Base-by-base conservation (phyloP, 2,797 vertebrate genomes). In the Microctenopoma steveboyesi region DNA sequence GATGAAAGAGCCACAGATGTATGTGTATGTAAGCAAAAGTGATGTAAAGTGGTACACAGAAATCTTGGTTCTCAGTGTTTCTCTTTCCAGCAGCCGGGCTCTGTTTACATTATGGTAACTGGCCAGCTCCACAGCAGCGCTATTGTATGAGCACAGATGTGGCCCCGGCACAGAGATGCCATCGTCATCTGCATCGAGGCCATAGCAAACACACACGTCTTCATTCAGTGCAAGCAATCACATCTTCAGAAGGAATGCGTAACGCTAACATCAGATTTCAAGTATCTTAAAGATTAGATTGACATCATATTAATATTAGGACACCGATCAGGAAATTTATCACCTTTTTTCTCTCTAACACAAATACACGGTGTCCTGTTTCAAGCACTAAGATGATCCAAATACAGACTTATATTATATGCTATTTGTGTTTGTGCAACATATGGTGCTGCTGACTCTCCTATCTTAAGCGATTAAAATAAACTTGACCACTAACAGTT, bases 71-170 rank as follows among this genome's bases (percentile, higher is more conserved):
- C 42, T 70, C 63, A 30, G 7, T 53, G 55, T 69, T 68, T 64
- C 50, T 37, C 49, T 52, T 48, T 74, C 16, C 47, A 5, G 61
- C 27, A 43, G 33, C 42, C 39, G 14, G 54, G 45, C 53, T 76
- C 58, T 81, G 79, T 81, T 80, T 55, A 83, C 66, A 54, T 28
- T 40, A 64, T 72, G 55, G 56, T 76, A 57, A 78, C 57, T 56
- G 62, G 12, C 43, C 45, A 45, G 75, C 47, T 28, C 68, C 69
- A 86, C 77, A 90, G 79, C 77, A 75, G 37, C 1, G 13, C 53
- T 47, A 64, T 87, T 89, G 87, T 89, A n/a, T 71, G 64, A 33
- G 74, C 22, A 56, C 78, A 84, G 82, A 87, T 79, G 84, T 76
- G 81, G 68, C 27, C 71, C 64, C 69, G 54, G 75, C 76, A 58